Base-by-base conservation (phyloP, 2,797 vertebrate genomes). In the Pantherophis vulpinus region DNA sequence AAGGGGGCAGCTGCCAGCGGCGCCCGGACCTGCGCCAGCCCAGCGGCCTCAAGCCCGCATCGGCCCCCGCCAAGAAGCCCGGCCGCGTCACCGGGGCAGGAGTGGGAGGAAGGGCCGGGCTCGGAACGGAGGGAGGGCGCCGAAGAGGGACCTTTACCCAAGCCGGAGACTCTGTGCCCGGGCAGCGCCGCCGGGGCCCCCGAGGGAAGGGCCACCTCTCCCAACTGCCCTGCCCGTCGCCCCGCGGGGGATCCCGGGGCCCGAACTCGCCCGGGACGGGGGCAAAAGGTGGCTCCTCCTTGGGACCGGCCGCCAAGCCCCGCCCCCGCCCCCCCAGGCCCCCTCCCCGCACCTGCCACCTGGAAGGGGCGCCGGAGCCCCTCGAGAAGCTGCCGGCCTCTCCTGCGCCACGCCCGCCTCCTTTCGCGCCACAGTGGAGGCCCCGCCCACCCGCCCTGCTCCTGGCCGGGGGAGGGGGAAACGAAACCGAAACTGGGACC, bases 181-280 rank as follows among this genome's bases (percentile, higher is more conserved):
- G 61, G 61, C 61, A 63, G 11, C 27, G 3, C 27, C 27, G 51
- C 8, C 51, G 51, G 51, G 8, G 7, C 51, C 23, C 8, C 29
- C 63, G 63, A 6, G 63, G 29, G 63, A 7, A 32, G n/a, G n/a
- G 29, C 63, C 66, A 0, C 4, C 0, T 16, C 12, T 0, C 16
- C n/a, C 37, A 2, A 1, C 0, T 25, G 2, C 2, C 11, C 3
- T 6, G 37, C 79, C 37, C 42, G 2, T 10, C 25, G 27, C 12
- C 4, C 83, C 83, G 29, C 47, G 66, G 66, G 66, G 42, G 2
- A 27, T 27, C 83, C 9, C 2, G 23, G 20, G 63, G 10, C 23
- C 7, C 27, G 29, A 27, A 27, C 63, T 29, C 5, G 29, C 58
- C 32, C 9, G 20, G n/a, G 11, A 18, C 3, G 3, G 42, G 12